A percentile compares a stretch with the other conserved stretches of the same genome.
Conservation (phyloP, 2,113 vertebrate genomes). For the Theristicus caerulescens region DNA sequence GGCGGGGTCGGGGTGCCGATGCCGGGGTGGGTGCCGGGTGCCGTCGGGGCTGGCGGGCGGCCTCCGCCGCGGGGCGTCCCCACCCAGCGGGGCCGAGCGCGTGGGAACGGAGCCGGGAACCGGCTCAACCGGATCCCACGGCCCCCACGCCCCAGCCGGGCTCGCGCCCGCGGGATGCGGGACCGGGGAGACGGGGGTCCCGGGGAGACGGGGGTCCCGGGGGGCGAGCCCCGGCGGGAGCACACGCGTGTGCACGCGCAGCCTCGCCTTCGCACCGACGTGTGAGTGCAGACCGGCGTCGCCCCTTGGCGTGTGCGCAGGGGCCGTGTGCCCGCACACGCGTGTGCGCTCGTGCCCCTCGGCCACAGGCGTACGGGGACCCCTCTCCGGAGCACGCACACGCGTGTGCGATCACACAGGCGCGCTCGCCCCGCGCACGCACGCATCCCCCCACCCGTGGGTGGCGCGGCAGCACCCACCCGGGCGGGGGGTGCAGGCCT, state of each 20-base stretch:
- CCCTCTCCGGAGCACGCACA: no score
- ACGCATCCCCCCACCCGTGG: no score
- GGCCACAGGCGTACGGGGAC: neutral
- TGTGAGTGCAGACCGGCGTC: neutral
- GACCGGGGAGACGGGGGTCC: neutral
- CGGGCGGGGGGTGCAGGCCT: neutral
- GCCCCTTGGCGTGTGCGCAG: neutral
- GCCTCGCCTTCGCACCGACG: no score
- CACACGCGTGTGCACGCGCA: no score
- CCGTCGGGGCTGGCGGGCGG: neutral
- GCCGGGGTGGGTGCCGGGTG: neutral
- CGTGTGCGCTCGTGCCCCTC: neutral
- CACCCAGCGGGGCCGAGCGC: neutral
- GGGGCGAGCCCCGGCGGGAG: no score
- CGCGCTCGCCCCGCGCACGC: no score
- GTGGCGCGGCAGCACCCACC: no score
- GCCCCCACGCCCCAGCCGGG: neutral
- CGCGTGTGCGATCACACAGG: no score
- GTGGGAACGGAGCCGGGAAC: constrained; percentile 17
- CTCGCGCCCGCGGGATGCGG: neutral
- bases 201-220: no score
- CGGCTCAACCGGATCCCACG: neutral
- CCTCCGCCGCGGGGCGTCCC: neutral
- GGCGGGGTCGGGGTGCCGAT: neutral
- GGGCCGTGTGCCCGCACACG: neutral